These are phyloP conservation scores for Telenomus remus DNA, from an alignment of 1,140 invertebrate genomes.

Conservation along the genomic window DNA sequence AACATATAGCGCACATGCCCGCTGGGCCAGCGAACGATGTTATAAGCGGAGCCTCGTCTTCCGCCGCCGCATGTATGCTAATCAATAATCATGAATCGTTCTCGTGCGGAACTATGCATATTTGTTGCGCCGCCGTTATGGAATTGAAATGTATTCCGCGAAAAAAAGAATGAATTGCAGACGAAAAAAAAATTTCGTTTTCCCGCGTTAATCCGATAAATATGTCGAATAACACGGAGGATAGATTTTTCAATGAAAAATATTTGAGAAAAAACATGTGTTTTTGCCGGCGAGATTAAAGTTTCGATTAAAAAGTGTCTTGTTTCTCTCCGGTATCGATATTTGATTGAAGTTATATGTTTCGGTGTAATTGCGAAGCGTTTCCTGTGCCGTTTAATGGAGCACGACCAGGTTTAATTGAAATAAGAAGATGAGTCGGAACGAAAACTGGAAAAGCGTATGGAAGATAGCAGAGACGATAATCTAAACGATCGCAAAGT, in stretches of 20 bases:
- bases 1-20: conserved; percentile 64
- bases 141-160: conserved; percentile 25
- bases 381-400: conserved; percentile 40
- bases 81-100: conserved; percentile 72
- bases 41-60: conserved; percentile 60
- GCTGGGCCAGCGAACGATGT: conserved; percentile 64
- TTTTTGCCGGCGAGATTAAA: neutral
- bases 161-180: conserved; percentile 37
- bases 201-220: conserved; percentile 43
- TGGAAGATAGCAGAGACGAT: conserved; percentile 65
- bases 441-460: conserved; percentile 1
- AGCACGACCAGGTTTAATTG: conserved; percentile 56
- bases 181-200: too few relatives aligned
- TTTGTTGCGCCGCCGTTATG: conserved; percentile 66
- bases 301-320: neutral
- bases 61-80: conserved; percentile 63
- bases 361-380: conserved; percentile 34
- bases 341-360: conserved; percentile 27
- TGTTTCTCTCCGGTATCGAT: conserved; percentile 16
- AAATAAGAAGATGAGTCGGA: conserved; percentile 56
- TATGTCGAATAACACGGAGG: conserved; percentile 29
- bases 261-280: too few relatives aligned
- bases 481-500: conserved; percentile 74
- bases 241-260: conserved; percentile 19
- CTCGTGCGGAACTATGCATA: conserved; percentile 65